Evolutionary conservation across 2,113 vertebrate species (phyloP).

Genomic region (Lates calcarifer): DNA sequence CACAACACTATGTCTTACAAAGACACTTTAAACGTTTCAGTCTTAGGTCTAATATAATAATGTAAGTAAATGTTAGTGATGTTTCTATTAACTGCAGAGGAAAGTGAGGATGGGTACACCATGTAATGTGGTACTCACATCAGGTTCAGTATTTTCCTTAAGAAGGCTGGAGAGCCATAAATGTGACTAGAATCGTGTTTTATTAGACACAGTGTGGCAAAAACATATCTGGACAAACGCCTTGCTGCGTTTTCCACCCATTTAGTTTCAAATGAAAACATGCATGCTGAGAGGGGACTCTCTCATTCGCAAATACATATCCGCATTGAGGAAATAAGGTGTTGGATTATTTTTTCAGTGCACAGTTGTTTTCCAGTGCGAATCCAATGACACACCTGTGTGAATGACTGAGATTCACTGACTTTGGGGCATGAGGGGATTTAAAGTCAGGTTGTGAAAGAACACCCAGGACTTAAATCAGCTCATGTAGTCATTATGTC

Average conservation of each 20-base stretch:
- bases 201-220: slow-evolving; percentile 49
- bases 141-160: slow-evolving; percentile 51
- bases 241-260: slow-evolving; percentile 47
- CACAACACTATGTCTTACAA: slow-evolving; percentile 29
- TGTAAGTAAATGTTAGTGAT: background rate
- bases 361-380: slow-evolving; percentile 28
- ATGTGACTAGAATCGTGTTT: slow-evolving; percentile 61
- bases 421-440: background rate
- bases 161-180: slow-evolving; percentile 60
- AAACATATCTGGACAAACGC: slow-evolving; percentile 58
- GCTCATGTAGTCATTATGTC: slow-evolving; percentile 18
- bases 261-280: slow-evolving; percentile 63
- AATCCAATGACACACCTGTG: slow-evolving; percentile 38
- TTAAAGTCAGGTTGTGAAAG: slow-evolving; percentile 2
- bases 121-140: slow-evolving; percentile 33
- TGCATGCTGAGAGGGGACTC: slow-evolving; percentile 27
- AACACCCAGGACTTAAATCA: slow-evolving; percentile 6
- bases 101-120: slow-evolving; percentile 21
- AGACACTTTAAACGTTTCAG: slow-evolving; percentile 32
- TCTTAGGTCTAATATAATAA: slow-evolving; percentile 1
- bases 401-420: background rate
- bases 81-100: slow-evolving; percentile 8
- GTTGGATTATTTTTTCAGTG: background rate
- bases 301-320: slow-evolving; percentile 15
- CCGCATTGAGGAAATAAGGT: slow-evolving; percentile 13